Evolutionary conservation across 2,888 invertebrate species (phyloP).

Genomic region (Diploptera punctata): DNA sequence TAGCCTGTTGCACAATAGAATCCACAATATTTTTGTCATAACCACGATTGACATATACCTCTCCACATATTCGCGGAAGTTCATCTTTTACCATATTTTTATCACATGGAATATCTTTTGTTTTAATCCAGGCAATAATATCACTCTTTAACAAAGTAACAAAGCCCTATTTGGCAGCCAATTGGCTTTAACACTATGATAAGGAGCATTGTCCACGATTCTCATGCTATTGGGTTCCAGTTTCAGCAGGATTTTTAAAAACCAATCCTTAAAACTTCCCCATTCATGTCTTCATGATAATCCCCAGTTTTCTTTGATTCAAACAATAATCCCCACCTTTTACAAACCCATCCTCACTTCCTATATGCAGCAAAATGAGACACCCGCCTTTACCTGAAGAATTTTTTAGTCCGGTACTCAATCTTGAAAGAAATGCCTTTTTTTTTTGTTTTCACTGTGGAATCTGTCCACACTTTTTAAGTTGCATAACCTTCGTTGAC

Average conservation of each 20-base stretch:
- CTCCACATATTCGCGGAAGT: background rate
- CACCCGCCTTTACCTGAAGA: background rate
- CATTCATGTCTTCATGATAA: no score
- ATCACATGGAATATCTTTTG: background rate
- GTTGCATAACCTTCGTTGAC: background rate
- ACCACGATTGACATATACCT: background rate
- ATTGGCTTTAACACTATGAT: background rate
- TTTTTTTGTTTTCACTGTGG: background rate
- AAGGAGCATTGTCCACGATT: background rate
- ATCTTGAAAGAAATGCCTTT: background rate
- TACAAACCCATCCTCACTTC: background rate
- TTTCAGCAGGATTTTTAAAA: background rate
- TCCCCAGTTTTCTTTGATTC: background rate
- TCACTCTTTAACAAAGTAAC: no score
- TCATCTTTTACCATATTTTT: background rate
- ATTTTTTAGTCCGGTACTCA: background rate
- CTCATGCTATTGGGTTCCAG: no score
- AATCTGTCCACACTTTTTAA: background rate
- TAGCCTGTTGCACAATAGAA: background rate
- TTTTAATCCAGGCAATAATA: no score
- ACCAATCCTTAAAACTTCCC: background rate
- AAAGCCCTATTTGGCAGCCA: background rate
- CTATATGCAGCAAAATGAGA: no score
- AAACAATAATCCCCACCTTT: background rate
- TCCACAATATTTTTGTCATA: background rate